Evolutionary conservation across 1,140 invertebrate species (phyloP), one percentile per base, ranked within the genome.

Genomic region (Bactericera cockerelli): DNA sequence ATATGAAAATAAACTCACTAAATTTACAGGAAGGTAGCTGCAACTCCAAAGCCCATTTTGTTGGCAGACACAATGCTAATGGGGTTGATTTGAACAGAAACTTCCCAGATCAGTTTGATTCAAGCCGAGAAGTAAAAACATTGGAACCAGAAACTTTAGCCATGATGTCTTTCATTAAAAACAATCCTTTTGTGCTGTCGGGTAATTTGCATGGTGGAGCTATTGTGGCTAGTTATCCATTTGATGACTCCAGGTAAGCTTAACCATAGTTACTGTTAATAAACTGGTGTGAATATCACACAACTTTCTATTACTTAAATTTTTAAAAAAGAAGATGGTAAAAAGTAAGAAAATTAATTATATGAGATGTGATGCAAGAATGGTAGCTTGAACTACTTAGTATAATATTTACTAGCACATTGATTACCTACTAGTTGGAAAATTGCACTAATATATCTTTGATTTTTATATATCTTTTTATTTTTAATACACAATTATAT

Each of bases 171-270:
- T 95, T 88, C 89, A 87, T 93, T 56, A 70, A 81, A 1, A 76
- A 76, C 16, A 82, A 87, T 68, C 87, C 88, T 25, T 96, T 97
- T 71, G 88, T 94, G 25, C 73, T 96, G 10, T 94, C 91, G 1
- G 88, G 85, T 0, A 95, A 92, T 73, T 75, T 97, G 39, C 92
- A 96, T 69, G 90, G 87, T 19, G 93, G 93, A 28, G 89, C 92
- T 42, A 75, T 95, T 1, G 91, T 94, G 6, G 88, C 90, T 4
- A 91, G 89, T 69, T 93, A 93, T 75, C 91, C 91, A 1, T 94
- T 79, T 71, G 85, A 88, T 71, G 85, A 89, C 71, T 82, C 83
- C 3, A 76, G 74, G 85, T 86, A 77, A 67, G 38, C 26, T 36
- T n/a, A n/a, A n/a, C n/a, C n/a, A n/a, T n/a, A n/a, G n/a, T n/a